Evolutionary conservation across 1,140 invertebrate species (phyloP).

Genomic region (Drosophila ohnishii): DNA sequence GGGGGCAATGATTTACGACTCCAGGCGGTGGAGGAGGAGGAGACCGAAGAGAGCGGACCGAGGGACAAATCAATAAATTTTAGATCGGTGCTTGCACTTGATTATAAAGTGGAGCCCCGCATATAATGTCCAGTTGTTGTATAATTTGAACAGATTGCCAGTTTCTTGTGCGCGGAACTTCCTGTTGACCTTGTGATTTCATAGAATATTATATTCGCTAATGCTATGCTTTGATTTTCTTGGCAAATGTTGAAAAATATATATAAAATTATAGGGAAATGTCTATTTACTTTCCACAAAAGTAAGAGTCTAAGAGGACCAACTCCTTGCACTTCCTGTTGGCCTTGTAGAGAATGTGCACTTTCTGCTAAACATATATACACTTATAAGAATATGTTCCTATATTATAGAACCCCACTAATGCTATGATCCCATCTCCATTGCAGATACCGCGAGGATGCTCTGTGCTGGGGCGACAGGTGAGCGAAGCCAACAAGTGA

Average conservation of each 20-base stretch:
- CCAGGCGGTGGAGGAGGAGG: not conserved
- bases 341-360: constrained; percentile 31
- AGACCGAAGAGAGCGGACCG: not conserved
- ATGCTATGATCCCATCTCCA: constrained; percentile 60
- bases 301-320: not conserved
- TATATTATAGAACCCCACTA: constrained; percentile 10
- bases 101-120: constrained; percentile 65
- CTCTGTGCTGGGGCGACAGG: constrained; percentile 91
- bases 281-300: not conserved
- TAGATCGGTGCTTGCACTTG: constrained; percentile 63
- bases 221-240: constrained; percentile 48
- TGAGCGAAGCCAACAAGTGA: constrained; percentile 84
- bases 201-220: constrained; percentile 7
- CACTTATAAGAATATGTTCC: no score
- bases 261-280: constrained; percentile 3
- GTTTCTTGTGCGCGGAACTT: constrained; percentile 66
- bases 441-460: constrained; percentile 90
- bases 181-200: constrained; percentile 40
- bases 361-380: not conserved
- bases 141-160: constrained; percentile 67
- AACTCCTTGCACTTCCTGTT: constrained; percentile 34
- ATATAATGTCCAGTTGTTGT: constrained; percentile 44
- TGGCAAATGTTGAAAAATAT: constrained; percentile 85
- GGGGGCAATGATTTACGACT: constrained; percentile 66
- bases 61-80: constrained; percentile 77